These are phyloP conservation scores for Philereme transversata DNA, from an alignment of 2,888 invertebrate genomes.

Conservation along the genomic window DNA sequence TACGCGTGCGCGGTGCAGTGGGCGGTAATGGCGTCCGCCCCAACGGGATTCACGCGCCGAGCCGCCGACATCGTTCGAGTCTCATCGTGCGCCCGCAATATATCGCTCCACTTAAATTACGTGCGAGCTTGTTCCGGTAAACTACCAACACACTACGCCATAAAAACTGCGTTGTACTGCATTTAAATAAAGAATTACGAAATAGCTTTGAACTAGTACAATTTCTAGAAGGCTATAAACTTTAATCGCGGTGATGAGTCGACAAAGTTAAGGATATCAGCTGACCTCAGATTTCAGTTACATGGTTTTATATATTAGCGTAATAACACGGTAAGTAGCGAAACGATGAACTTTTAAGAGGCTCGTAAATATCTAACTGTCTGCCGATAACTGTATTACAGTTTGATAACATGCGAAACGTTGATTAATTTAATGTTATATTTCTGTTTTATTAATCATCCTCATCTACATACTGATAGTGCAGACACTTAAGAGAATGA, in stretches of 20 bases:
- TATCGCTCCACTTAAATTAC: constrained; percentile 79
- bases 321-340: constrained; percentile 47
- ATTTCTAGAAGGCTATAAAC: constrained; percentile 12
- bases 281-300: constrained; percentile 51
- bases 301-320: constrained; percentile 44
- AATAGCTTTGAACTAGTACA: constrained; percentile 17
- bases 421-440: no score
- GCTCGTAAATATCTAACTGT: constrained; percentile 58
- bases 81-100: constrained; percentile 80
- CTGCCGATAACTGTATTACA: constrained; percentile 56
- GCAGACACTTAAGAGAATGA: constrained; percentile 28
- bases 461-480: constrained; percentile 7
- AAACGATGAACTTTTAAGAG: constrained; percentile 57
- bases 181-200: constrained; percentile 40
- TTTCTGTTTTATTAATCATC: not conserved
- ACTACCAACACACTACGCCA: constrained; percentile 51
- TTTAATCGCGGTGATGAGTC: constrained; percentile 29
- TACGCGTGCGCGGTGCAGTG: constrained; percentile 74
- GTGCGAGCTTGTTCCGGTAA: constrained; percentile 77
- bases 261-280: constrained; percentile 32
- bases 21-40: constrained; percentile 79
- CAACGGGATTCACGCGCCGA: constrained; percentile 79
- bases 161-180: constrained; percentile 53
- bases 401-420: no score
- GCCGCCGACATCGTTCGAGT: constrained; percentile 78